Conservation (phyloP, 2,113 vertebrate species). For the Cavia aperea region DNA sequence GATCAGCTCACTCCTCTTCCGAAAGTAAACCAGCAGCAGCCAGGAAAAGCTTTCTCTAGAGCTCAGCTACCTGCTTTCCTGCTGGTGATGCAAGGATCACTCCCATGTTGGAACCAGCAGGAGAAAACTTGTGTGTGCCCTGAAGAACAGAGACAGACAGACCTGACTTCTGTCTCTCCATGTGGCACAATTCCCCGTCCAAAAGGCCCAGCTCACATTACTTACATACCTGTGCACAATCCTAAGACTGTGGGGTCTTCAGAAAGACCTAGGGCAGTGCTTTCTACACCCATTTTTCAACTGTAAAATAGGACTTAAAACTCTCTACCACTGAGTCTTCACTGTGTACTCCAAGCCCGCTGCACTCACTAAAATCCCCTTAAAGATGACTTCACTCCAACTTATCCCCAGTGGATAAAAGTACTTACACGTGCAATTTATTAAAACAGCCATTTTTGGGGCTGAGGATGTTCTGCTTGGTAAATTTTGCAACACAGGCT, state of each 20-base stretch:
- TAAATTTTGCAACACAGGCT: neutral
- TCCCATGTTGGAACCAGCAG: neutral
- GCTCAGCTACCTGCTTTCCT: neutral
- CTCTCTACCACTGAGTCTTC: neutral
- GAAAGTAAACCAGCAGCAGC: neutral
- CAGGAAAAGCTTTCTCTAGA: neutral
- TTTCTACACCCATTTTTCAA: neutral
- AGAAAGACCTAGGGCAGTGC: neutral
- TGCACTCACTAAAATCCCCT: neutral
- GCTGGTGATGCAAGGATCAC: neutral
- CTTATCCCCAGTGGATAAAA: neutral
- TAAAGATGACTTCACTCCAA: constrained; percentile 2
- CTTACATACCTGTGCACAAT: neutral
- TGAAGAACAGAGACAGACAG: neutral
- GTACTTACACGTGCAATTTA: neutral
- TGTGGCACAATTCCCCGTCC: neutral
- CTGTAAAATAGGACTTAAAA: constrained; percentile 15
- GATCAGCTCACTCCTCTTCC: neutral
- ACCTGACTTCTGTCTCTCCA: neutral
- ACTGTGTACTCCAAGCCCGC: neutral
- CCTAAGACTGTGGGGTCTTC: neutral
- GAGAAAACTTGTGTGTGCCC: neutral
- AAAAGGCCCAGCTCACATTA: neutral
- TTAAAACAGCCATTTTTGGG: constrained; percentile 42
- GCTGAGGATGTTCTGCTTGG: neutral